A percentile compares a stretch with the other conserved stretches of the same genome.
phyloP scores from a whole-genome alignment of 2,797 vertebrate genomes.

The Helostoma temminkii region DNA sequence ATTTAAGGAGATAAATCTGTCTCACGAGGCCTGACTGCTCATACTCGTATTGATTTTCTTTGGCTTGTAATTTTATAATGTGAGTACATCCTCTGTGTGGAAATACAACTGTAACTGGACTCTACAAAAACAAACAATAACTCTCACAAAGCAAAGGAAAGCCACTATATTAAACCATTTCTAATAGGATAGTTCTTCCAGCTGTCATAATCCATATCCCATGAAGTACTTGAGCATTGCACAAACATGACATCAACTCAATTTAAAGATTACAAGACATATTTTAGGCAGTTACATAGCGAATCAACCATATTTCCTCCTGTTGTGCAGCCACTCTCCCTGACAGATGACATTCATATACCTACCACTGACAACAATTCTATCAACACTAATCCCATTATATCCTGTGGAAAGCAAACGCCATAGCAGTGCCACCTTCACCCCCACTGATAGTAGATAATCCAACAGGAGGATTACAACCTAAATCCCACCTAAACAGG shows the following conservation, averaged over 20 bases:
- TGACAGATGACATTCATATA: constrained; percentile 49
- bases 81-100: constrained; percentile 6
- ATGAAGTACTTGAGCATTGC: not conserved
- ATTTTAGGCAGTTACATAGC: not conserved
- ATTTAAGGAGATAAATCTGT: constrained; percentile 29
- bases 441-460: constrained; percentile 62
- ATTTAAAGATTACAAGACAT: constrained; percentile 18
- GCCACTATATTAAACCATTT: constrained; percentile 17
- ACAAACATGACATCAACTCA: not conserved
- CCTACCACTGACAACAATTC: constrained; percentile 57
- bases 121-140: too few relatives aligned
- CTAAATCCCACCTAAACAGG: constrained; percentile 71
- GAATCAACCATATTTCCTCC: constrained; percentile 9
- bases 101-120: constrained; percentile 31
- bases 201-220: constrained; percentile 13
- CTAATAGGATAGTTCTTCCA: not conserved
- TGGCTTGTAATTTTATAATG: constrained; percentile 5
- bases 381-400: constrained; percentile 77
- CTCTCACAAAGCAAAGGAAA: constrained; percentile 4
- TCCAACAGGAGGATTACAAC: constrained; percentile 75
- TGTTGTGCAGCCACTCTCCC: constrained; percentile 25
- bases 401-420: constrained; percentile 70
- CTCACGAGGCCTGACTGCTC: constrained; percentile 20
- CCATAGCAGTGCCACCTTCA: constrained; percentile 45
- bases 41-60: constrained; percentile 39